Conservation (phyloP, 1,140 invertebrate genomes). For the Platyura marginata region DNA sequence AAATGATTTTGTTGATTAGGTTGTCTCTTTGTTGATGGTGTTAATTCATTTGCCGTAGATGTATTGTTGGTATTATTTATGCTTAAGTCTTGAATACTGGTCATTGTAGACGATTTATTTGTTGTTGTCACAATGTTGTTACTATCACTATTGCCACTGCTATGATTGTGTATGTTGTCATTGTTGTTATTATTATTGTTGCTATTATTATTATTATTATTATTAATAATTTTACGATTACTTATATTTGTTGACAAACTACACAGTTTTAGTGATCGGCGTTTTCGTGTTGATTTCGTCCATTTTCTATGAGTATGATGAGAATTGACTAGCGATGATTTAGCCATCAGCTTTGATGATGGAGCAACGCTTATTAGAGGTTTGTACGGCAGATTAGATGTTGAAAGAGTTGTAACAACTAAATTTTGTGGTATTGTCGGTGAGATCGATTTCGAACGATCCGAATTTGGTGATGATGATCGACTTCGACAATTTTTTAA, state of each 20-base stretch:
- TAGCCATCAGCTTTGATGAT: slow-evolving; percentile 34
- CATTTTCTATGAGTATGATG: not conserved
- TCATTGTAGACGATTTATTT: not conserved
- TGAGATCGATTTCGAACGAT: slow-evolving; percentile 14
- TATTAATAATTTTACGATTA: not conserved
- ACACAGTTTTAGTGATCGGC: not conserved
- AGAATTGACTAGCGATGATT: not conserved
- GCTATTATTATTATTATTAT: not conserved
- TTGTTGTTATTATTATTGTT: not conserved
- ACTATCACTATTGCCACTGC: too few relatives aligned
- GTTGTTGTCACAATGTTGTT: too few relatives aligned
- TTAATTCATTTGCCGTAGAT: not conserved
- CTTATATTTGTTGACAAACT: not conserved
- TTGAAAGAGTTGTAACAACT: slow-evolving; percentile 8
- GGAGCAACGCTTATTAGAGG: slow-evolving; percentile 38
- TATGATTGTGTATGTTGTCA: not conserved
- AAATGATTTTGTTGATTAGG: too few relatives aligned
- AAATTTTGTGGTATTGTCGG: slow-evolving; percentile 17
- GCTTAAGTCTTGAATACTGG: not conserved
- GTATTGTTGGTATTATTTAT: not conserved
- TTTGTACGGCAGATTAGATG: slow-evolving; percentile 9
- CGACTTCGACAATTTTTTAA: slow-evolving; percentile 53
- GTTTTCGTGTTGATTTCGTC: not conserved
- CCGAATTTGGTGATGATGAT: slow-evolving; percentile 29
- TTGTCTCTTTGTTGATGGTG: not conserved